A percentile compares a stretch with the other conserved stretches of the same genome.
Evolutionary conservation across 2,888 invertebrate species (phyloP).

Genomic region (Drosophila demipolita): DNA sequence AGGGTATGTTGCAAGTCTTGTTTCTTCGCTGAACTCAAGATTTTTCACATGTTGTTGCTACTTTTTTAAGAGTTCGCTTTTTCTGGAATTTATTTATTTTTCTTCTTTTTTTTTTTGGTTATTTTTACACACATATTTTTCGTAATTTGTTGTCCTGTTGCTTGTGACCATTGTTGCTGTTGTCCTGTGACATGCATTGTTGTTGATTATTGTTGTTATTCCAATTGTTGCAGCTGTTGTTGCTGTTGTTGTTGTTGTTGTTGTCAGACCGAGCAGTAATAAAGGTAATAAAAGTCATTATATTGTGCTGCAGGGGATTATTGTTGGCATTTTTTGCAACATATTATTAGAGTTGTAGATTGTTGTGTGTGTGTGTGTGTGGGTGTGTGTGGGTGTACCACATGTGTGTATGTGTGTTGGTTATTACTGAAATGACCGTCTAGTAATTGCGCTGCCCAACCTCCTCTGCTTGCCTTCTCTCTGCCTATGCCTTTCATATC

Average conservation of each 20-base stretch:
- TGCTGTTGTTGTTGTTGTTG: slow-evolving; percentile 35
- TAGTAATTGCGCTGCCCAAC: slow-evolving; percentile 7
- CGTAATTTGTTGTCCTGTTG: slow-evolving; percentile 47
- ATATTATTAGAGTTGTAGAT: slow-evolving; percentile 61
- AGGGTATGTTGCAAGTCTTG: slow-evolving; percentile 16
- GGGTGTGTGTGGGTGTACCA: slow-evolving; percentile 18
- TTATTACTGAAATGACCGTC: slow-evolving; percentile 9
- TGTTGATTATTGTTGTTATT: slow-evolving; percentile 19
- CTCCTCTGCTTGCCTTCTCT: background rate
- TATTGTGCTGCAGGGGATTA: slow-evolving; percentile 78
- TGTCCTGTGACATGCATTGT: slow-evolving; percentile 61
- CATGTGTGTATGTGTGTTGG: slow-evolving; percentile 15
- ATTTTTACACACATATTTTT: slow-evolving; percentile 1
- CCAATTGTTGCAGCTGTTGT: slow-evolving; percentile 40
- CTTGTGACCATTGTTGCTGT: slow-evolving; percentile 51
- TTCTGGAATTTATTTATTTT: background rate
- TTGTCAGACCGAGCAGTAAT: slow-evolving; percentile 61
- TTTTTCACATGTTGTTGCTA: slow-evolving; percentile 4
- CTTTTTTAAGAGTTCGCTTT: slow-evolving; percentile 1
- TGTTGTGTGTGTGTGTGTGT: slow-evolving; percentile 14
- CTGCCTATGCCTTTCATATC: slow-evolving; percentile 32
- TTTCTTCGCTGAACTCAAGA: background rate
- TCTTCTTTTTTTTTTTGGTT: slow-evolving; percentile 1
- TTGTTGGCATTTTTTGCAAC: slow-evolving; percentile 61
- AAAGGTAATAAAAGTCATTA: slow-evolving; percentile 82